Base-by-base conservation (phyloP, 2,888 invertebrate species). In the Dryadula phaetusa region DNA sequence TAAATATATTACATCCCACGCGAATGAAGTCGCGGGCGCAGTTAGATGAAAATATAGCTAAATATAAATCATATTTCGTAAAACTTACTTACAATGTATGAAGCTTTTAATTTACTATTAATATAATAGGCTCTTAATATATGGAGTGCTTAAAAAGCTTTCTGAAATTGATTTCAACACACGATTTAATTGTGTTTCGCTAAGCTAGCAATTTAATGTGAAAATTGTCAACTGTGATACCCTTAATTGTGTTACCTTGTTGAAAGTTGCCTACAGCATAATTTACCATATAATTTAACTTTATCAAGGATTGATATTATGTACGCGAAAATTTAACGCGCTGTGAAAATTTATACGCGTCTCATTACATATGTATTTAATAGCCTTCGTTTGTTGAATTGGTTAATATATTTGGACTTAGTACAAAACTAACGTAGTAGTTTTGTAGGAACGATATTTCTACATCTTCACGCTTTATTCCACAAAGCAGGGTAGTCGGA, bases 221-320 rank as follows among this genome's bases (percentile, higher is more conserved):
- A 25, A 64, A 64, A 58, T 64, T 56, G 54, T 47, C 18, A 64
- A 40, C 25, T 64, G 46, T 47, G 64, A 49, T 56, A 58, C 64
- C 47, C 25, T 49, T 64, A 58, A 64, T 63, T 60, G 44, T 44
- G 20, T 62, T 62, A 62, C 40, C 62, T 32, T 62, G 62, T 37
- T 28, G 47, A 62, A 47, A 47, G 34, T 62, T 49, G 32, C 22
- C 16, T 49, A 22, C 32, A 47, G 47, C 47, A 37, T 47, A 49
- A 62, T 62, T 47, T 62, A 47, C 25, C 34, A 37, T 62, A 28
- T 16, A 62, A 37, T 34, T 37, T 49, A 34, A 62, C 18, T 62
- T 47, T 58, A 25, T 25, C 25, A 28, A 10, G 16, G 10, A 46
- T 62, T 47, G 47, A 62, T 47, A 34, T 28, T 44, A 18, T 25